Evolutionary conservation across 2,113 vertebrate genomes (phyloP).

Genomic region (Malurus melanocephalus): DNA sequence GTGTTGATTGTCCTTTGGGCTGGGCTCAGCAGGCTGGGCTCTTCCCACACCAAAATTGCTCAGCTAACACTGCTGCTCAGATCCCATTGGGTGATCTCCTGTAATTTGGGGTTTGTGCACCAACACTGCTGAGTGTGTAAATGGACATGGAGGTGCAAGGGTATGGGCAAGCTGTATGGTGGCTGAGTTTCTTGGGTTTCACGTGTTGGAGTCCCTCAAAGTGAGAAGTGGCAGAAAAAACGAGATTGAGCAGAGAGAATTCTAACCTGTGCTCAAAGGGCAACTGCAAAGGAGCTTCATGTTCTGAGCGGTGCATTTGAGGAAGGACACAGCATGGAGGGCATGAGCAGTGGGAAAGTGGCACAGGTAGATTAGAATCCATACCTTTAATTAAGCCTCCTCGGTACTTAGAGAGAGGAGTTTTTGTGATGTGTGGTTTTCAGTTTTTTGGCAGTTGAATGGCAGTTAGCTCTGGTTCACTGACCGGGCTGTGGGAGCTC

Average conservation of each 20-base stretch:
- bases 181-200: background rate
- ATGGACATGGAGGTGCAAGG: background rate
- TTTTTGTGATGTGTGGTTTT: no score
- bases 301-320: background rate
- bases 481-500: accelerated
- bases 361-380: background rate
- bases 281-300: background rate
- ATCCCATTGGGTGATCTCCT: background rate
- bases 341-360: background rate
- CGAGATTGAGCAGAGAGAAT: background rate
- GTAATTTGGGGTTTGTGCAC: accelerated
- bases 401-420: background rate
- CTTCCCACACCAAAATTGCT: background rate
- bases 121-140: accelerated
- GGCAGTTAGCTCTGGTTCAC: background rate
- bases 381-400: no score
- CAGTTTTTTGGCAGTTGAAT: background rate
- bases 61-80: background rate
- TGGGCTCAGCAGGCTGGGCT: background rate
- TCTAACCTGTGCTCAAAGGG: background rate
- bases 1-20: background rate
- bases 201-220: background rate
- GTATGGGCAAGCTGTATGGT: accelerated
- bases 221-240: background rate
- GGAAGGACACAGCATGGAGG: accelerated